These are phyloP conservation scores for Acanthosepion esculentum DNA, from an alignment of 2,888 invertebrate species.

Conservation along the genomic window DNA sequence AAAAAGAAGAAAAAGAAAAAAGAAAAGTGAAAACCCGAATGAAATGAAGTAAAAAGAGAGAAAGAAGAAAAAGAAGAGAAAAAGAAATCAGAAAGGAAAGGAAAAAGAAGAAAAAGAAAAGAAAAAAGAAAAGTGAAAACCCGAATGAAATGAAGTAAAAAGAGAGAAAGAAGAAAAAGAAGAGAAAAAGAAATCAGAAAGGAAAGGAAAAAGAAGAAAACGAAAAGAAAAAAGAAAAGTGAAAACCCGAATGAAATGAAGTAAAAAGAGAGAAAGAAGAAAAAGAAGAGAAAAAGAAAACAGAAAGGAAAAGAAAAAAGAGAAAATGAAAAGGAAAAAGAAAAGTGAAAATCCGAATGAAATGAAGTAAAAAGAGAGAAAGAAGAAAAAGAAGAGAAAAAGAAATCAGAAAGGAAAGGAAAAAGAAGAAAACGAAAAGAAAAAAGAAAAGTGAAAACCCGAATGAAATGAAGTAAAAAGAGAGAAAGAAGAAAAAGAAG, in stretches of 20 bases:
- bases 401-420: no score
- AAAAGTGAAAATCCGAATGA: background rate
- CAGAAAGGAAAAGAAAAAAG: background rate
- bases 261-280: background rate
- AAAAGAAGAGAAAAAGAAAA: background rate
- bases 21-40: background rate
- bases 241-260: no score
- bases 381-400: background rate
- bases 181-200: no score
- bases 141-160: no score
- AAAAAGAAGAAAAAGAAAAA: no score
- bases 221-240: background rate
- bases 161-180: rapidly evolving
- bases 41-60: background rate
- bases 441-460: no score
- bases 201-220: rapidly evolving
- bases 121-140: background rate
- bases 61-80: background rate
- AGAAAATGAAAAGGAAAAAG: no score
- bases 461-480: background rate
- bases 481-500: background rate
- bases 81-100: background rate
- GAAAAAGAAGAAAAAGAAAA: no score
- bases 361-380: background rate
- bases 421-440: no score